Percentiles rank a stretch among this genome's conserved stretches.
phyloP scores from a whole-genome alignment of 2,113 vertebrate genomes.

The Murina feae region DNA sequence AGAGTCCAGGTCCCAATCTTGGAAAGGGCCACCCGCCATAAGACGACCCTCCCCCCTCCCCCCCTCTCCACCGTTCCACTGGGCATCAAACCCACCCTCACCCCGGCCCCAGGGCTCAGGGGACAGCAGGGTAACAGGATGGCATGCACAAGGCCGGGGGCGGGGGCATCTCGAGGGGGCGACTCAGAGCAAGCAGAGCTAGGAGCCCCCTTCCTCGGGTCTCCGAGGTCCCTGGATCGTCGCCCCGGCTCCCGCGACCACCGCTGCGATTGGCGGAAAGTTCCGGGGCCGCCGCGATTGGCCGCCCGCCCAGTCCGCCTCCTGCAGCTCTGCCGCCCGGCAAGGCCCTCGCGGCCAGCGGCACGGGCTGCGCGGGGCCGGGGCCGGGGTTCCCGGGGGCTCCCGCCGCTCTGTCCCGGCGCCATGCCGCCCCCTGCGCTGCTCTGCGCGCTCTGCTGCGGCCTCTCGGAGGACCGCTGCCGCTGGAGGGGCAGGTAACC shows the following conservation, averaged over 20 bases:
- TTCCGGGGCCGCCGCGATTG: not conserved
- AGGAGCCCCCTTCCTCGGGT: accelerated
- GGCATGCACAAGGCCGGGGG: not conserved
- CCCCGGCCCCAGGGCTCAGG: not conserved
- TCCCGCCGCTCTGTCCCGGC: not conserved
- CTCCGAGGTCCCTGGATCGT: accelerated
- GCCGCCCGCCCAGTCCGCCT: not conserved
- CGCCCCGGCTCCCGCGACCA: not conserved
- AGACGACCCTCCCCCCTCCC: not conserved
- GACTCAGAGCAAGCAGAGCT: accelerated
- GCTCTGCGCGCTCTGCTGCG: conserved; percentile 78
- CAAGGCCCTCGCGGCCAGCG: not conserved
- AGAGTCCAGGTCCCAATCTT: not conserved
- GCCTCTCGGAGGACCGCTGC: conserved; percentile 86
- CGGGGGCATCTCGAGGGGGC: not conserved
- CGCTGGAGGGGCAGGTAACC: conserved; percentile 90
- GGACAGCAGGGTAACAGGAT: not conserved
- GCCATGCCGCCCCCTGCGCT: conserved; percentile 19
- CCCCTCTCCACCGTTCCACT: not conserved
- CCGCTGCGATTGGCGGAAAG: conserved; percentile 50
- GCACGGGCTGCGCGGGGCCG: not conserved
- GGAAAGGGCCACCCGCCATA: not conserved
- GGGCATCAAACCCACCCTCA: not conserved
- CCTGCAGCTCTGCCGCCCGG: accelerated
- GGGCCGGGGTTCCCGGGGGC: not conserved